phyloP scores from a whole-genome alignment of 2,888 invertebrate genomes.

The Drosophila neutralis region DNA sequence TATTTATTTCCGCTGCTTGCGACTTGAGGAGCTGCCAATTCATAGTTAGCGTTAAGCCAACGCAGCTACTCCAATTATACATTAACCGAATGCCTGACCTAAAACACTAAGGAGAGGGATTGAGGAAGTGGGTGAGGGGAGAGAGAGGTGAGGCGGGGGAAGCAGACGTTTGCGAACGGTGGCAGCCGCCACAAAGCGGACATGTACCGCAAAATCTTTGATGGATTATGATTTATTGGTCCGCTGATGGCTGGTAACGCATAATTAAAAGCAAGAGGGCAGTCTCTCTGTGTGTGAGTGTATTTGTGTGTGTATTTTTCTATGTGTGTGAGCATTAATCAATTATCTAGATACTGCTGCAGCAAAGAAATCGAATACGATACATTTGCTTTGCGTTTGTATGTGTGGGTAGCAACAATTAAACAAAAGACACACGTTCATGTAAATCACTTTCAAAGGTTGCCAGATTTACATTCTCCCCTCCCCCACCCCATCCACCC shows the following conservation, averaged over 20 bases:
- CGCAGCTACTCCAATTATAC: slow-evolving; percentile 61
- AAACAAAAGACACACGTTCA: slow-evolving; percentile 78
- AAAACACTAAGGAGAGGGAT: background rate
- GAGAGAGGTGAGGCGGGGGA: background rate
- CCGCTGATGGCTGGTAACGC: slow-evolving; percentile 73
- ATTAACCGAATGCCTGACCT: slow-evolving; percentile 41
- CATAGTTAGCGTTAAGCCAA: slow-evolving; percentile 38
- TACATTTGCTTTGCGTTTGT: slow-evolving; percentile 2
- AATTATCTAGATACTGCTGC: slow-evolving; percentile 66
- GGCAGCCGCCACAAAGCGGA: slow-evolving; percentile 25
- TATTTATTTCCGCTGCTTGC: slow-evolving; percentile 68
- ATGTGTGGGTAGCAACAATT: slow-evolving; percentile 73
- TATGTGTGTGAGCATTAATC: slow-evolving; percentile 59
- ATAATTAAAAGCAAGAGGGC: slow-evolving; percentile 71
- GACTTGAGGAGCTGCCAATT: slow-evolving; percentile 53
- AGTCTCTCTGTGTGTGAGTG: slow-evolving; percentile 6
- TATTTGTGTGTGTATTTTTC: slow-evolving; percentile 16
- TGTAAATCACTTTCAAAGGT: slow-evolving; percentile 76
- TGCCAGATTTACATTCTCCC: slow-evolving; percentile 17
- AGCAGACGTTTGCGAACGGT: slow-evolving; percentile 36
- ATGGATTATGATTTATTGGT: slow-evolving; percentile 81
- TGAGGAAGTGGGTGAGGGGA: background rate
- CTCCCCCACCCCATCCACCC: background rate
- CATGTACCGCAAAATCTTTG: slow-evolving; percentile 75
- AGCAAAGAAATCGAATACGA: slow-evolving; percentile 60